Percentiles rank a stretch among this genome's conserved stretches.
phyloP scores from a whole-genome alignment of 2,888 invertebrate genomes.

The Quadriops clusia region DNA sequence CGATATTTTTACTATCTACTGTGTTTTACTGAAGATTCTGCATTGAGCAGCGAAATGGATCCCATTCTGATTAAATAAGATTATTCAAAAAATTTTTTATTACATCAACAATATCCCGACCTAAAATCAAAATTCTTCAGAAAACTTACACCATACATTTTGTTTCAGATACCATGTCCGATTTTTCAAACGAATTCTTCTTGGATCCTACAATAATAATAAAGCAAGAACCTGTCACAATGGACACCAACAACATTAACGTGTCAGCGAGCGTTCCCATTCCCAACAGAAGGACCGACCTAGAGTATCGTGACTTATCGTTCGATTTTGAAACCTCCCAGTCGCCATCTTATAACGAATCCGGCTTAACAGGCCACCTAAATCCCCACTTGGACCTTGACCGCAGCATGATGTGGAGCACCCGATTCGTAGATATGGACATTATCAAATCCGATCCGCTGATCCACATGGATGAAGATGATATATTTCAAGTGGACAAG shows the following conservation, averaged over 20 bases:
- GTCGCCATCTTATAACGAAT: constrained; percentile 41
- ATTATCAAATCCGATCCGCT: constrained; percentile 29
- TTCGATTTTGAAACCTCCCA: constrained; percentile 45
- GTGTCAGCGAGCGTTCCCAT: constrained; percentile 53
- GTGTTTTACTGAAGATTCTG: no score
- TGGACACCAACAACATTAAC: constrained; percentile 33
- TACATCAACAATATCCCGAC: constrained; percentile 3
- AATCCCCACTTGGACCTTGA: constrained; percentile 34
- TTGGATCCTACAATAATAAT: constrained; percentile 49
- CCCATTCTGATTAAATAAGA: no score
- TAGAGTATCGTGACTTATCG: constrained; percentile 41
- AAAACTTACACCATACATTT: background rate
- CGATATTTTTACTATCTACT: no score
- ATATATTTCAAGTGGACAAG: constrained; percentile 81
- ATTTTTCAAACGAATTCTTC: constrained; percentile 52
- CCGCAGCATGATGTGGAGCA: constrained; percentile 38
- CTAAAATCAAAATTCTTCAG: background rate
- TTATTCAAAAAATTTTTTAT: no score
- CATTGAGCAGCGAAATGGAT: no score
- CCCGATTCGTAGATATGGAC: constrained; percentile 23
- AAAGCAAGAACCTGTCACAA: constrained; percentile 46
- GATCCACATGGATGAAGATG: constrained; percentile 72
- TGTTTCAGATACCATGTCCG: constrained; percentile 39
- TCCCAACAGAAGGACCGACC: constrained; percentile 38
- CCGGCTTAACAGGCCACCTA: constrained; percentile 30